phyloP scores from a whole-genome alignment of 2,888 invertebrate species.

The Anticlea derivata region DNA sequence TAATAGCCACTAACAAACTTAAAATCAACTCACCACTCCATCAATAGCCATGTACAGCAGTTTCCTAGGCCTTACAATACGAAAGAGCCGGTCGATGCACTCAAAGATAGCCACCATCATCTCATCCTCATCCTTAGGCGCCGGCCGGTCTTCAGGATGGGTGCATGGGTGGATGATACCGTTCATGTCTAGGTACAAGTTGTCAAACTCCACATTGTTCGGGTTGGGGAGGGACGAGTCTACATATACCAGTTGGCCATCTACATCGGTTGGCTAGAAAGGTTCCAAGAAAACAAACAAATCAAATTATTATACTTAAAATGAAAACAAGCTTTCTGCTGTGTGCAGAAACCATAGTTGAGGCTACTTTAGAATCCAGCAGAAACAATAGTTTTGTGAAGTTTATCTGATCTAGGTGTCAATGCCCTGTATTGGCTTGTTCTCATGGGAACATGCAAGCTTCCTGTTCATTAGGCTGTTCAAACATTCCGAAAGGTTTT shows the following conservation, averaged over 20 bases:
- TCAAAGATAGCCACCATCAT: slow-evolving; percentile 99
- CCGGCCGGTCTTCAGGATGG: slow-evolving; percentile 98
- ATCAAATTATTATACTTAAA: too few species aligned
- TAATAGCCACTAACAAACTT: too few species aligned
- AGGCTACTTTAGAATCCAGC: too few species aligned
- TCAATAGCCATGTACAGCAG: slow-evolving; percentile 99
- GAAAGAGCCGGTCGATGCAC: slow-evolving; percentile 97
- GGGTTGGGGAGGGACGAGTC: slow-evolving; percentile 96
- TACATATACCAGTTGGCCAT: slow-evolving; percentile 90
- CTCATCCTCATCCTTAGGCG: slow-evolving; percentile 99
- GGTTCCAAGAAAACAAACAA: too few species aligned
- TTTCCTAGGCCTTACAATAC: slow-evolving; percentile 96
- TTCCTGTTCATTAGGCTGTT: background rate
- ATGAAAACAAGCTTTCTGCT: too few species aligned
- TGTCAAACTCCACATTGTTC: slow-evolving; percentile 98
- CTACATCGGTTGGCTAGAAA: slow-evolving; percentile 87
- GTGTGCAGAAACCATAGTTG: too few species aligned
- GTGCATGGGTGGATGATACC: slow-evolving; percentile 99
- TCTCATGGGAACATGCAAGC: background rate
- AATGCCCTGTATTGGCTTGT: too few species aligned
- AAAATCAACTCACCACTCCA: slow-evolving; percentile 89
- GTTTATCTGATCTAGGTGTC: too few species aligned
- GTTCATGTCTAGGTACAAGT: slow-evolving; percentile 99
- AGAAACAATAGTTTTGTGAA: too few species aligned
- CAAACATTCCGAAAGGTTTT: background rate